phyloP scores from a whole-genome alignment of 1,140 invertebrate species.

The Drosophila ercepeae region DNA sequence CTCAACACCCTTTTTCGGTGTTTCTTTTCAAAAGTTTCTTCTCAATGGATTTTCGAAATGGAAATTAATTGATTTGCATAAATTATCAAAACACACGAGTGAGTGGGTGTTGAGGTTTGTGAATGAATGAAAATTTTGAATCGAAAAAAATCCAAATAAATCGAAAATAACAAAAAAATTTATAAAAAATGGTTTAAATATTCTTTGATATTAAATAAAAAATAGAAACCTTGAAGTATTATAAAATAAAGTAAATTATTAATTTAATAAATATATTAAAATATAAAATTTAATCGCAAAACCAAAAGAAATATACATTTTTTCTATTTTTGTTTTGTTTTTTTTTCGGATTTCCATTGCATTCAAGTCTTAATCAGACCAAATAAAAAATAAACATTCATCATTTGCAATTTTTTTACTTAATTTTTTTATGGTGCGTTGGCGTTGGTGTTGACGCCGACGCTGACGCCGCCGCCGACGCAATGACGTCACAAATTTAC shows the following conservation, averaged over 20 bases:
- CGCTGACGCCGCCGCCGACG: slow-evolving; percentile 30
- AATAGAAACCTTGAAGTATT: not conserved
- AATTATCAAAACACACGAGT: slow-evolving; percentile 2
- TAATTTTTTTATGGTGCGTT: slow-evolving; percentile 10
- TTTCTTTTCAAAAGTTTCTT: not conserved
- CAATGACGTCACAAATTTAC: slow-evolving; percentile 24
- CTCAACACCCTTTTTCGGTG: slow-evolving; percentile 17
- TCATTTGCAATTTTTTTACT: not conserved
- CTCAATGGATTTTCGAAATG: too few relatives aligned
- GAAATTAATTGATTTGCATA: not conserved
- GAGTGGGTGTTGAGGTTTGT: slow-evolving; percentile 6
- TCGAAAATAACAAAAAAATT: too few relatives aligned
- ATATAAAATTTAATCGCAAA: not conserved
- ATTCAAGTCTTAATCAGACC: not conserved
- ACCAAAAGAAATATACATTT: slow-evolving; percentile 29
- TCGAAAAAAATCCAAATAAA: not conserved
- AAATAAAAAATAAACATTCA: not conserved
- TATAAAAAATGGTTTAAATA: not conserved
- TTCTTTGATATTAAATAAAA: not conserved
- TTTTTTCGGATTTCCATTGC: not conserved
- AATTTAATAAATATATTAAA: not conserved
- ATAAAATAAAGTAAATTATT: too few relatives aligned
- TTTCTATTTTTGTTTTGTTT: too few relatives aligned
- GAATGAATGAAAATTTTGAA: not conserved
- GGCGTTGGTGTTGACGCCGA: slow-evolving; percentile 20